These are phyloP conservation scores for Myotis planiceps DNA, from an alignment of 2,797 vertebrate species.

Conservation along the genomic window DNA sequence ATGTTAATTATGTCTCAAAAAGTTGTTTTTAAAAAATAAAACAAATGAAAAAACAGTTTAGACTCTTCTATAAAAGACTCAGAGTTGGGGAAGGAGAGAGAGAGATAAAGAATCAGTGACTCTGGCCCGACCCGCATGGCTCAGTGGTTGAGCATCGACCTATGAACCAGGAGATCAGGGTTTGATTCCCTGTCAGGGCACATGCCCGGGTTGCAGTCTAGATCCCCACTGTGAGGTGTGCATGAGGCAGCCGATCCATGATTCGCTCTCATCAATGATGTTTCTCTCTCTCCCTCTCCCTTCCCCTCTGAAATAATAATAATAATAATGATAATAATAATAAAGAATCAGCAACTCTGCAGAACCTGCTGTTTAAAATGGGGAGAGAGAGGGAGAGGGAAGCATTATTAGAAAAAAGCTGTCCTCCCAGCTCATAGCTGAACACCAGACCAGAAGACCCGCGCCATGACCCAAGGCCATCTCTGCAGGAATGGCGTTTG, in stretches of 20 bases:
- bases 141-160: not conserved
- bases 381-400: not conserved
- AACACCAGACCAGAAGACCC: rapidly evolving
- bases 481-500: rapidly evolving
- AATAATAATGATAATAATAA: no score
- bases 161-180: not conserved
- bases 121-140: not conserved
- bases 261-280: not conserved
- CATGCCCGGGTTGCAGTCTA: not conserved
- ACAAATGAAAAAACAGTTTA: not conserved
- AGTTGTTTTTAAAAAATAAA: not conserved
- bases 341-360: not conserved
- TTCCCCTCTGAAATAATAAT: not conserved
- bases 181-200: not conserved
- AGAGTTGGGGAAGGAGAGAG: not conserved
- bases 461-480: rapidly evolving
- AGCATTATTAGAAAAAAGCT: not conserved
- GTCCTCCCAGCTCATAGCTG: no score
- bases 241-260: not conserved
- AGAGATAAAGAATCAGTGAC: not conserved
- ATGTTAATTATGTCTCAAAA: not conserved
- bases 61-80: not conserved
- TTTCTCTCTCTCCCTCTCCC: not conserved
- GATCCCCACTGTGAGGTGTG: not conserved
- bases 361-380: not conserved